A percentile compares a stretch with the other conserved stretches of the same genome.
These are phyloP conservation scores for Omphaloscelis lunosa DNA, from an alignment of 2,888 invertebrate species.

Conservation along the genomic window DNA sequence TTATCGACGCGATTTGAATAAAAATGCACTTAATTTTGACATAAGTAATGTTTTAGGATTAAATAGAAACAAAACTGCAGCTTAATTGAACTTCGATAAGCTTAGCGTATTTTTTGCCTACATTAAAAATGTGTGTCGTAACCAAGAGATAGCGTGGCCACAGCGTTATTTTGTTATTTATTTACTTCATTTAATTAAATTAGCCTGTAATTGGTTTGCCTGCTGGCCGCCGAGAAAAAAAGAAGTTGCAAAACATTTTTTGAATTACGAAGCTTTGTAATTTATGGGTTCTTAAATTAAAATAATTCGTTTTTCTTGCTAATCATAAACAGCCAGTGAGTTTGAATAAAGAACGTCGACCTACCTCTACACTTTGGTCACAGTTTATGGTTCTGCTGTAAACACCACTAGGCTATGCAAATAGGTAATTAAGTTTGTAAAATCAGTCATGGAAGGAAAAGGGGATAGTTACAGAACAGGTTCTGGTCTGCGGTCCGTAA, in stretches of 20 bases:
- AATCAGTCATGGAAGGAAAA: constrained; percentile 16
- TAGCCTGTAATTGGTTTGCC: constrained; percentile 54
- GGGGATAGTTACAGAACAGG: not conserved
- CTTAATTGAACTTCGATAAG: constrained; percentile 63
- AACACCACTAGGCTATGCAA: constrained; percentile 18
- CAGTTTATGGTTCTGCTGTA: constrained; percentile 28
- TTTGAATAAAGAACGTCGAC: constrained; percentile 35
- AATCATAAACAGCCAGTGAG: constrained; percentile 39
- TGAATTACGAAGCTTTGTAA: constrained; percentile 54
- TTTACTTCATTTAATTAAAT: constrained; percentile 59
- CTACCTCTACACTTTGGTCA: constrained; percentile 17
- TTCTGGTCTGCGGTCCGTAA: not conserved
- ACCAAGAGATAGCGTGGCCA: constrained; percentile 38
- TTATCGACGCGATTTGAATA: constrained; percentile 65
- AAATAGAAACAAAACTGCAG: constrained; percentile 61
- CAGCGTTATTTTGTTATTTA: constrained; percentile 44
- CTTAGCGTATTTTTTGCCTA: constrained; percentile 39
- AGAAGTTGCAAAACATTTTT: constrained; percentile 48
- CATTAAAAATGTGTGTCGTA: constrained; percentile 53
- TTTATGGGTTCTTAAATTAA: constrained; percentile 54
- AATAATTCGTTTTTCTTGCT: constrained; percentile 52
- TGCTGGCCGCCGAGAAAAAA: constrained; percentile 36
- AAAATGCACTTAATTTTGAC: constrained; percentile 66
- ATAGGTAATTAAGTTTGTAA: constrained; percentile 14
- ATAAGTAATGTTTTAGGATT: constrained; percentile 66